Percentiles rank a stretch among this genome's conserved stretches.
Evolutionary conservation across 2,888 invertebrate species (phyloP).

Genomic region (Lobophora halterata): DNA sequence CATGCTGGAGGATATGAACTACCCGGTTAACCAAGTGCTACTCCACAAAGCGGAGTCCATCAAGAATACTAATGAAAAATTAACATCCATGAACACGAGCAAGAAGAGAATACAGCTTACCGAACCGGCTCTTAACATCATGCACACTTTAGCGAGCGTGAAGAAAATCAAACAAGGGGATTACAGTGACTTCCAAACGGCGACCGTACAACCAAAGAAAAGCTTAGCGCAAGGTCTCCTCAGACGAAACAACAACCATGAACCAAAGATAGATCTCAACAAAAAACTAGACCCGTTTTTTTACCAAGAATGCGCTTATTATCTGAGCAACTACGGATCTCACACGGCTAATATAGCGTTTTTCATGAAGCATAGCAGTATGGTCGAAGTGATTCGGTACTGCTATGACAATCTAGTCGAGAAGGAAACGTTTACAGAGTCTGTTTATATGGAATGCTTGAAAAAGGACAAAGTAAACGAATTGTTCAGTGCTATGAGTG

Average conservation of each 20-base stretch:
- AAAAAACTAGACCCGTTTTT: slow-evolving; percentile 78
- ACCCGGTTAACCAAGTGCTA: slow-evolving; percentile 73
- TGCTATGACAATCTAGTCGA: slow-evolving; percentile 85
- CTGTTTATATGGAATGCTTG: slow-evolving; percentile 85
- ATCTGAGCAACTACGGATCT: slow-evolving; percentile 89
- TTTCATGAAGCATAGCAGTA: slow-evolving; percentile 86
- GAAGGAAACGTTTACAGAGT: slow-evolving; percentile 86
- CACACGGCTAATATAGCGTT: slow-evolving; percentile 87
- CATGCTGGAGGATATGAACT: slow-evolving; percentile 83
- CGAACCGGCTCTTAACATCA: slow-evolving; percentile 82
- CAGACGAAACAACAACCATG: slow-evolving; percentile 59
- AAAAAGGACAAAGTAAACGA: slow-evolving; percentile 82
- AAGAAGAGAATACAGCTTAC: slow-evolving; percentile 73
- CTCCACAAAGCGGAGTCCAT: slow-evolving; percentile 70
- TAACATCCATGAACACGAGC: slow-evolving; percentile 62
- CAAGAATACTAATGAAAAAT: slow-evolving; percentile 69
- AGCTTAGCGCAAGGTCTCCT: slow-evolving; percentile 71
- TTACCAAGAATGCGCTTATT: slow-evolving; percentile 90
- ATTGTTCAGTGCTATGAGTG: slow-evolving; percentile 83
- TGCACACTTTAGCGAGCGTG: slow-evolving; percentile 80
- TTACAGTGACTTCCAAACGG: slow-evolving; percentile 76
- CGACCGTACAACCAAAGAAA: slow-evolving; percentile 57
- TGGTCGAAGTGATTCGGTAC: slow-evolving; percentile 85
- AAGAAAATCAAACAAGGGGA: slow-evolving; percentile 79
- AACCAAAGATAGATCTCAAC: slow-evolving; percentile 57